phyloP scores from a whole-genome alignment of 2,113 vertebrate species.

The Saguinus midas region DNA sequence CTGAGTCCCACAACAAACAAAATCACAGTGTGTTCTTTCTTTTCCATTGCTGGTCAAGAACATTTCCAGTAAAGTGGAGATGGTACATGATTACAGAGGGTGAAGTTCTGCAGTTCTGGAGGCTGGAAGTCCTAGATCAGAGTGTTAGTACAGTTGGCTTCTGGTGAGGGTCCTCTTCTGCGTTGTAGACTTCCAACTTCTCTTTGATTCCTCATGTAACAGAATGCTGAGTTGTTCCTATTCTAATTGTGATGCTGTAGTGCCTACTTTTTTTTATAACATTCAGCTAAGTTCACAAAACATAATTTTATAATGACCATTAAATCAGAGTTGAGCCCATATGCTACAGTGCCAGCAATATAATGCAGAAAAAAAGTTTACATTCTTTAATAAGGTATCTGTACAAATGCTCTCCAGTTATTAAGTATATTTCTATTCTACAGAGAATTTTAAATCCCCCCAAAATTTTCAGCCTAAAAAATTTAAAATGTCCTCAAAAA shows the following conservation, averaged over 20 bases:
- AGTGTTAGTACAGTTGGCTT: too few relatives aligned
- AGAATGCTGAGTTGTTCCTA: background rate
- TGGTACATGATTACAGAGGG: background rate
- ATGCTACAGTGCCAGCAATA: background rate
- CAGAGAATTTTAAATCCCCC: background rate
- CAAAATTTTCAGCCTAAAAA: background rate
- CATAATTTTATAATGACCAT: background rate
- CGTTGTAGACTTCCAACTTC: background rate
- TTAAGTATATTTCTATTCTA: background rate
- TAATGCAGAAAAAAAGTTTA: background rate
- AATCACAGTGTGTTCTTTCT: constrained; percentile 84
- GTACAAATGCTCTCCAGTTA: background rate
- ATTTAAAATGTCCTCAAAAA: background rate
- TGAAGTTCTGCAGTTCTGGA: background rate
- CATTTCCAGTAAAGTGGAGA: background rate
- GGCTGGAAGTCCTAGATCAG: background rate
- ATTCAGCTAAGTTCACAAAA: background rate
- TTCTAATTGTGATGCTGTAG: background rate
- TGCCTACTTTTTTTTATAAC: background rate
- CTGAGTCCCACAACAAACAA: constrained; percentile 92
- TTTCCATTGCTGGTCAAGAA: background rate
- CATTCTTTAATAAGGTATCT: background rate
- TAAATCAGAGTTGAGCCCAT: background rate
- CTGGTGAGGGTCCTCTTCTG: background rate
- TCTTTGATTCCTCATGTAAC: background rate